Percentiles rank a stretch among this genome's conserved stretches.
Evolutionary conservation across 64 coral and sea anemone species (phyloP).

Genomic region (Pocillopora verrucosa): DNA sequence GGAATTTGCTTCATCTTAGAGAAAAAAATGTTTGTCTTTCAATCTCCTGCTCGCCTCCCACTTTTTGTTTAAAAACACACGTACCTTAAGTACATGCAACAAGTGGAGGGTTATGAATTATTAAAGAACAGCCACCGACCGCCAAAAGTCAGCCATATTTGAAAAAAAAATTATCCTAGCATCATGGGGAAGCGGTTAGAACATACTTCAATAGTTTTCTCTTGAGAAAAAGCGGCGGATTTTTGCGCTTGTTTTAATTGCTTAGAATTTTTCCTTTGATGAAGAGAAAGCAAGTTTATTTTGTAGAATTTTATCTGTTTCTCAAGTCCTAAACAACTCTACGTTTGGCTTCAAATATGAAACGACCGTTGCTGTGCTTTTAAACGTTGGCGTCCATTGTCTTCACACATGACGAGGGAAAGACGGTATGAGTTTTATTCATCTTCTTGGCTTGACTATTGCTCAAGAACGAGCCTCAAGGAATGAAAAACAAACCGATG

Average conservation of each 20-base stretch:
- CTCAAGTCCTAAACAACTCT: not conserved
- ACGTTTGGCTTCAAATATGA: slow-evolving; percentile 37
- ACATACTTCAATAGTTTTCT: not conserved
- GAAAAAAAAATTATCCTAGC: not conserved
- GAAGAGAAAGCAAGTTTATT: not conserved
- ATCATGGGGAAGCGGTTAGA: slow-evolving; percentile 19
- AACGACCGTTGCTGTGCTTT: not conserved
- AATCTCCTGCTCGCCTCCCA: not conserved
- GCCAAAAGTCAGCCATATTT: slow-evolving; percentile 43
- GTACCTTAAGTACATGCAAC: slow-evolving; percentile 23
- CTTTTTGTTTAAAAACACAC: slow-evolving; percentile 32
- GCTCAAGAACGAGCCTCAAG: slow-evolving; percentile 51
- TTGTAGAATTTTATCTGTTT: not conserved
- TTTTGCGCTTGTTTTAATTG: not conserved
- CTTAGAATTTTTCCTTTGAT: not conserved
- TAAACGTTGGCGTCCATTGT: not conserved
- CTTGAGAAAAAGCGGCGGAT: not conserved
- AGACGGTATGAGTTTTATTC: slow-evolving; percentile 82
- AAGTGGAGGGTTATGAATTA: slow-evolving; percentile 20
- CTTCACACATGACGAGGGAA: slow-evolving; percentile 44
- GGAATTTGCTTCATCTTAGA: not conserved
- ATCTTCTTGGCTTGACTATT: slow-evolving; percentile 80
- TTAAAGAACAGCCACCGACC: not conserved
- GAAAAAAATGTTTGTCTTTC: not conserved
- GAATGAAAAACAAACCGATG: not conserved